Percentiles rank a stretch among this genome's conserved stretches.
These are phyloP conservation scores for Drosophila recens DNA, from an alignment of 2,888 invertebrate species.

Conservation along the genomic window DNA sequence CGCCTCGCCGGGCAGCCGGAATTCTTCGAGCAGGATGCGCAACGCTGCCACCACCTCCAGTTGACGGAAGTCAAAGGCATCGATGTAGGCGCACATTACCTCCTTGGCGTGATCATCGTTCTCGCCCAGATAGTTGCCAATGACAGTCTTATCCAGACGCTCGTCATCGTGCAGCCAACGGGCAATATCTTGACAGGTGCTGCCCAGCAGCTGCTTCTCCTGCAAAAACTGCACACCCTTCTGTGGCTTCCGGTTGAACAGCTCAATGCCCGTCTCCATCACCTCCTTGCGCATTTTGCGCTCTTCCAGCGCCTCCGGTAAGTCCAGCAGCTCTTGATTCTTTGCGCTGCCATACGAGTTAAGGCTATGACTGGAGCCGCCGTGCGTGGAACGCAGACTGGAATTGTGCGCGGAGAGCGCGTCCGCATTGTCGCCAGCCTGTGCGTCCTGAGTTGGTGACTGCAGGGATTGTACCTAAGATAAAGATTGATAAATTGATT, in stretches of 20 bases:
- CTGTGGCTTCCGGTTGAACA: constrained; percentile 98
- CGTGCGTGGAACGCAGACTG: constrained; percentile 88
- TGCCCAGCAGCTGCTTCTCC: constrained; percentile 95
- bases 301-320: constrained; percentile 98
- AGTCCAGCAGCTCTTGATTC: constrained; percentile 90
- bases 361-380: constrained; percentile 92
- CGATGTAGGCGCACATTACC: constrained; percentile 99
- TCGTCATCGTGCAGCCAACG: constrained; percentile 98
- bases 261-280: constrained; percentile 99
- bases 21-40: constrained; percentile 96
- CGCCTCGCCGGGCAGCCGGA: constrained; percentile 98
- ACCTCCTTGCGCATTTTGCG: constrained; percentile 99
- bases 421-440: constrained; percentile 56
- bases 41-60: constrained; percentile 97
- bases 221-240: constrained; percentile 97
- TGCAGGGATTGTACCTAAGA: constrained; percentile 49
- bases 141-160: constrained; percentile 96
- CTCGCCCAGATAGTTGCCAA: constrained; percentile 98
- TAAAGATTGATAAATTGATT: background rate
- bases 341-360: constrained; percentile 91
- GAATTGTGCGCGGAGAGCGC: constrained; percentile 63
- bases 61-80: constrained; percentile 95
- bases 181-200: constrained; percentile 94
- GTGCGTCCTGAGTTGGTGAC: constrained; percentile 58
- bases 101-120: constrained; percentile 96